These are phyloP conservation scores for Apteryx mantelli DNA, from an alignment of 2,113 vertebrate species.

Conservation along the genomic window DNA sequence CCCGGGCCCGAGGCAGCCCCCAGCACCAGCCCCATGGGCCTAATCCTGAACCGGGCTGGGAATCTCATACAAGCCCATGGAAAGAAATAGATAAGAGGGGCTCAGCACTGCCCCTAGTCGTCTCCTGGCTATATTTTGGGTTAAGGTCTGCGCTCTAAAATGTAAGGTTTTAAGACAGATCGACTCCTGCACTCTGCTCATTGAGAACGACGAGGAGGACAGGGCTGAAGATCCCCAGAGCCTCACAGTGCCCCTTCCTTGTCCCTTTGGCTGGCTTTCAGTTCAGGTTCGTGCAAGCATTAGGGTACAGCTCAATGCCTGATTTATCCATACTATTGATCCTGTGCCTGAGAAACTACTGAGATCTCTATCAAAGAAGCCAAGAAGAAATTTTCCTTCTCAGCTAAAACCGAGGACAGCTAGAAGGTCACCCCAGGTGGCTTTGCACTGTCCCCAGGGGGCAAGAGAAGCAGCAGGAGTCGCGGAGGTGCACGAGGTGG, in stretches of 20 bases:
- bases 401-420: neutral
- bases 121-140: too few species aligned
- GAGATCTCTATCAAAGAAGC: neutral
- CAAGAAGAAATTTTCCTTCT: neutral
- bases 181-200: too few species aligned
- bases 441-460: neutral
- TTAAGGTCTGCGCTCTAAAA: too few species aligned
- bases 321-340: accelerated
- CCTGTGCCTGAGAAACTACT: neutral
- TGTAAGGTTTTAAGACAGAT: too few species aligned
- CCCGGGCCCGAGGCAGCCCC: neutral
- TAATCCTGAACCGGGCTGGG: neutral
- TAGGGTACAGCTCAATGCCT: neutral
- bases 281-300: neutral
- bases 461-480: neutral
- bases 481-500: accelerated
- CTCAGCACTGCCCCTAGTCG: neutral
- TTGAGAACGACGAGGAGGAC: too few species aligned
- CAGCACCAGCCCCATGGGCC: accelerated
- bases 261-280: too few species aligned
- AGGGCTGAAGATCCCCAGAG: too few species aligned
- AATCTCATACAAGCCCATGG: neutral
- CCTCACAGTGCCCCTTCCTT: too few species aligned
- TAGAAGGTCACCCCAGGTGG: neutral
- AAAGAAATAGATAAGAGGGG: neutral